Base-by-base conservation (phyloP, 1,140 invertebrate genomes). In the Teleogryllus occipitalis region DNA sequence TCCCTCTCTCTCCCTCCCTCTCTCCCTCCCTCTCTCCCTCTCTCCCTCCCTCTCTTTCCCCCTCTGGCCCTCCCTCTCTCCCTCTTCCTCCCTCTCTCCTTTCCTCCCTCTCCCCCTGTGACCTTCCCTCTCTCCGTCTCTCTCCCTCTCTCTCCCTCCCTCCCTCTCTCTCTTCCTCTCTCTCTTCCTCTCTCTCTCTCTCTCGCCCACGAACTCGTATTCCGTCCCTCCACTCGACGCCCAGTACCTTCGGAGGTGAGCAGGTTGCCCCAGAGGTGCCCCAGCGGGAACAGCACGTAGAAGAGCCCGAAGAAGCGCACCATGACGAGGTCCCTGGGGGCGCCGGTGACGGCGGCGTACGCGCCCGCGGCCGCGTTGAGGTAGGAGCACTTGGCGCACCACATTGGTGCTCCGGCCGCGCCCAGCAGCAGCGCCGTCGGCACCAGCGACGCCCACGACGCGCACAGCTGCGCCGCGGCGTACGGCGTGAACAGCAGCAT, bases 271-370 rank as follows among this genome's bases (percentile, higher is more conserved):
- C 88, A 84, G 21, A 90, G 85, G 80, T 88, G 87, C 0, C 89
- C 86, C 39, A 86, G 86, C 83, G 92, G 91, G 82, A 91, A 90
- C 22, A 90, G 82, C 85, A 91, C 88, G 85, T 92, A 92, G 83
- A 92, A 92, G 46, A 90, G 86, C 7, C 91, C 91, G 83, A 92
- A 92, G 83, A 91, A 91, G 72, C 87, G 82, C 48, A 88, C 87
- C 72, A 91, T 87, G 47, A 90, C 84, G 4, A 87, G 85, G 80
- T 89, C 88, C 7, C 85, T 82, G 8, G 84, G 82, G 27, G 87
- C 84, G 0, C 86, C 86, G 8, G 85, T 85, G 2, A 85, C 22
- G 8, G 82, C 80, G 0, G 84, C 82, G 49, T 85, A 85, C 82
- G 87, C 83, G n/a, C 87, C 84, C 0, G 87, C 89, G 10, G 85